Percentiles rank a stretch among this genome's conserved stretches.
phyloP scores from a whole-genome alignment of 1,140 invertebrate species.

The Anthonomus grandis region DNA sequence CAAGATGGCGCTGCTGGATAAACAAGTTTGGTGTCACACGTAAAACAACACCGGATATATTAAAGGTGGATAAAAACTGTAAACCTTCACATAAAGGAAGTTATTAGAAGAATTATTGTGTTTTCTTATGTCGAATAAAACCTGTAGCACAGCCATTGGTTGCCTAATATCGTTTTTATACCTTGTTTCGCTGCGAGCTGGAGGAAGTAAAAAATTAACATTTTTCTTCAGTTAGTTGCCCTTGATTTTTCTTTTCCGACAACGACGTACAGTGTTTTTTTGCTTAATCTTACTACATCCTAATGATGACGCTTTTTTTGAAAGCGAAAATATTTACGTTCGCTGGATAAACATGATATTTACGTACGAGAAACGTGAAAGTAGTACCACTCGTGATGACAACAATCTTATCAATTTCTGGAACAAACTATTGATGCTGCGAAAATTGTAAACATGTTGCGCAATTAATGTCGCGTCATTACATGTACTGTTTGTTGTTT shows the following conservation, averaged over 20 bases:
- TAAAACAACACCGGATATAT: slow-evolving; percentile 20
- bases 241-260: slow-evolving; percentile 9
- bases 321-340: too few species aligned
- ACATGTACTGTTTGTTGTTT: too few species aligned
- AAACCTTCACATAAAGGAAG: slow-evolving; percentile 22
- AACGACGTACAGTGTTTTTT: slow-evolving; percentile 9
- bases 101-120: slow-evolving; percentile 24
- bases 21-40: neutral
- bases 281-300: too few species aligned
- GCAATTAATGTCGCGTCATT: too few species aligned
- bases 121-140: slow-evolving; percentile 18
- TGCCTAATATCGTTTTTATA: slow-evolving; percentile 15
- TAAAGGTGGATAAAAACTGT: slow-evolving; percentile 2
- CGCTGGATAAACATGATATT: too few species aligned
- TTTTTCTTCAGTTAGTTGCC: slow-evolving; percentile 11
- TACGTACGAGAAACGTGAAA: too few species aligned
- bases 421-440: too few species aligned
- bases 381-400: too few species aligned
- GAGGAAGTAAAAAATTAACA: slow-evolving; percentile 25
- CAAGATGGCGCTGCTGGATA: neutral
- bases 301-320: too few species aligned
- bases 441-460: too few species aligned
- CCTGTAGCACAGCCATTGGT: slow-evolving; percentile 3
- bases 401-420: too few species aligned
- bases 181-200: neutral